A percentile compares a stretch with the other conserved stretches of the same genome.
Conservation (phyloP, 2,113 vertebrate genomes). For the Pholis gunnellus region DNA sequence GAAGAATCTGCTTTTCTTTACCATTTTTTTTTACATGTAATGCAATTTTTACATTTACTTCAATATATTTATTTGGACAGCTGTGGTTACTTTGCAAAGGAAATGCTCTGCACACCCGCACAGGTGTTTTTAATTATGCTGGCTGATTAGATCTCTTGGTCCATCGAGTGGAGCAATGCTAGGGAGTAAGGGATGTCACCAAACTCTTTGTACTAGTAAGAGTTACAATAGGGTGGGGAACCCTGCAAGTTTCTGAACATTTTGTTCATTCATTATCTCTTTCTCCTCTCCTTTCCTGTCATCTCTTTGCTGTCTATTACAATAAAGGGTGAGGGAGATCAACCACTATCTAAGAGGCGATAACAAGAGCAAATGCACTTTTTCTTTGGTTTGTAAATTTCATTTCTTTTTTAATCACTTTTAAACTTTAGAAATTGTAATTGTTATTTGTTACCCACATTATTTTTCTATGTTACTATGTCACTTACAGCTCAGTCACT, state of each 20-base stretch:
- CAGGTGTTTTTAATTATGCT: not conserved
- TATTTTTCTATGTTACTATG: not conserved
- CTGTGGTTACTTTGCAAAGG: not conserved
- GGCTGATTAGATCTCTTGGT: not conserved
- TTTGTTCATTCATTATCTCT: too few species aligned
- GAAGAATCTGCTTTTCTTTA: not conserved
- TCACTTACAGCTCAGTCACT: conserved; percentile 13
- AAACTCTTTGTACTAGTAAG: too few species aligned
- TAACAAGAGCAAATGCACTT: not conserved
- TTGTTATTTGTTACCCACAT: not conserved
- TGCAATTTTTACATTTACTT: too few species aligned
- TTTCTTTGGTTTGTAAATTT: not conserved
- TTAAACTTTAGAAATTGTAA: not conserved
- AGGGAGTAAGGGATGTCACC: too few species aligned
- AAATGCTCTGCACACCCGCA: not conserved
- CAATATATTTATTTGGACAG: not conserved
- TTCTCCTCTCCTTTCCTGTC: too few species aligned
- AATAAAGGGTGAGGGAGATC: not conserved
- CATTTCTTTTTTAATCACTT: not conserved
- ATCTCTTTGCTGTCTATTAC: not conserved
- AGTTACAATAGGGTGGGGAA: too few species aligned
- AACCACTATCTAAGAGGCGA: not conserved
- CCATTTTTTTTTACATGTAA: not conserved
- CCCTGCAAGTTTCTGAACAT: too few species aligned
- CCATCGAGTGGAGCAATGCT: not conserved